phyloP scores from a whole-genome alignment of 1,140 invertebrate genomes.

The Drosophila athabasca region DNA sequence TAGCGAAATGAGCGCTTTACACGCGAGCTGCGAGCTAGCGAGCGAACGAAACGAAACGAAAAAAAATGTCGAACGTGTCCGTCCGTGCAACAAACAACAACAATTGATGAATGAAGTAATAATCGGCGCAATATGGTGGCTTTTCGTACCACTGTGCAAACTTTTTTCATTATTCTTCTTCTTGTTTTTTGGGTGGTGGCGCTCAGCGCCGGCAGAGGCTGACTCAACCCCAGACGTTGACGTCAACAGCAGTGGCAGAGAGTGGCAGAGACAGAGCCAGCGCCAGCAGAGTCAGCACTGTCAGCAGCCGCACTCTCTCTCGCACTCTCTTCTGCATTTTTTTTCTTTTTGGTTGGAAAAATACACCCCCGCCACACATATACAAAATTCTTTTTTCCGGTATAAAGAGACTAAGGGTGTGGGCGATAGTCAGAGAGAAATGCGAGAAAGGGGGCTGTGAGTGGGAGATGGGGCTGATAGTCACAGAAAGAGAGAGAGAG shows the following conservation, averaged over 20 bases:
- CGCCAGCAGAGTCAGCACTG: slow-evolving; percentile 40
- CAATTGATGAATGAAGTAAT: slow-evolving; percentile 68
- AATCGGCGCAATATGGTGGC: slow-evolving; percentile 37
- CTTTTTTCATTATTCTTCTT: slow-evolving; percentile 48
- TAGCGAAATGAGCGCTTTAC: slow-evolving; percentile 18
- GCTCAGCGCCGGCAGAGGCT: slow-evolving; percentile 32
- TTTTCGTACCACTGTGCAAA: slow-evolving; percentile 67
- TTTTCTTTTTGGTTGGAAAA: slow-evolving; percentile 43
- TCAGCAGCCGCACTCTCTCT: slow-evolving; percentile 37
- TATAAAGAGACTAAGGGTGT: slow-evolving; percentile 24
- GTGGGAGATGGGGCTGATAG: neutral
- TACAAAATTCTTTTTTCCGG: slow-evolving; percentile 52
- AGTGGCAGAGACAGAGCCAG: slow-evolving; percentile 13
- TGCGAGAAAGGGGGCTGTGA: slow-evolving; percentile 10
- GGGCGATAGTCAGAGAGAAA: slow-evolving; percentile 30
- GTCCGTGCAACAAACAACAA: slow-evolving; percentile 15
- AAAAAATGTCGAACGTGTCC: slow-evolving; percentile 21
- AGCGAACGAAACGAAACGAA: slow-evolving; percentile 3
- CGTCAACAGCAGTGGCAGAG: slow-evolving; percentile 7
- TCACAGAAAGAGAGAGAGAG: slow-evolving; percentile 17
- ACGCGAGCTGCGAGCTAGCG: neutral
- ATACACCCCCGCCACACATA: slow-evolving; percentile 59
- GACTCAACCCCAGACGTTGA: slow-evolving; percentile 10
- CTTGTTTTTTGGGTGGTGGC: slow-evolving; percentile 70
- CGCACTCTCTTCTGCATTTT: slow-evolving; percentile 11